phyloP scores from a whole-genome alignment of 2,113 vertebrate species.

The Aix galericulata region DNA sequence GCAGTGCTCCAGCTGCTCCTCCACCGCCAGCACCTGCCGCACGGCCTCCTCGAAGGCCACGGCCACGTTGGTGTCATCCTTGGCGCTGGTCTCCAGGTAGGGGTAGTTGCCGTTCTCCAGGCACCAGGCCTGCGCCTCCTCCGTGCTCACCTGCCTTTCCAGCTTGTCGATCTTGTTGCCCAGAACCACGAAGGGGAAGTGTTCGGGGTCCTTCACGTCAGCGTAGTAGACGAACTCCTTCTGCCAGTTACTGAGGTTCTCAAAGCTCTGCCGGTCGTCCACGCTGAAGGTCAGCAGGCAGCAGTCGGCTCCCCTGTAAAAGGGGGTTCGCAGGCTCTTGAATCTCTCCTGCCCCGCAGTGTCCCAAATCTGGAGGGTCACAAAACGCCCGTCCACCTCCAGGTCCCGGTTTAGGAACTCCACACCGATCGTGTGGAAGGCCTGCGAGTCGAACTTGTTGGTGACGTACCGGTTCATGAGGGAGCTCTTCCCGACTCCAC shows the following conservation, averaged over 20 bases:
- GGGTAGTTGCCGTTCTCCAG: slow-evolving; percentile 91
- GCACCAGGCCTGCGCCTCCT: slow-evolving; percentile 93
- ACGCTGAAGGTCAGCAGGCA: slow-evolving; percentile 97
- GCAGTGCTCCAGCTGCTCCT: slow-evolving; percentile 92
- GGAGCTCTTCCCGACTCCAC: slow-evolving; percentile 96
- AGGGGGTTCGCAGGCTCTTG: slow-evolving; percentile 94
- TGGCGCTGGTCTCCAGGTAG: slow-evolving; percentile 97
- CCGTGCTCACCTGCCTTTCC: slow-evolving; percentile 87
- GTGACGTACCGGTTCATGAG: slow-evolving; percentile 98
- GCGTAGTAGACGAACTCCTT: slow-evolving; percentile 97
- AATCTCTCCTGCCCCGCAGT: slow-evolving; percentile 97
- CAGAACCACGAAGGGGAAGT: slow-evolving; percentile 94
- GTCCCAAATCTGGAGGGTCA: slow-evolving; percentile 98
- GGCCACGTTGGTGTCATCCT: slow-evolving; percentile 95
- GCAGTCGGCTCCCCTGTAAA: slow-evolving; percentile 96
- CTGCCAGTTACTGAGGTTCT: slow-evolving; percentile 94
- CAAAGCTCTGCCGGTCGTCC: slow-evolving; percentile 94
- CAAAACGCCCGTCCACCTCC: slow-evolving; percentile 93
- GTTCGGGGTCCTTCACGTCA: slow-evolving; percentile 90
- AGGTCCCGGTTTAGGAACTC: slow-evolving; percentile 97
- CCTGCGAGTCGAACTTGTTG: slow-evolving; percentile 96
- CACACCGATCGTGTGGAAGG: slow-evolving; percentile 97
- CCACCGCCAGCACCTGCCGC: slow-evolving; percentile 88
- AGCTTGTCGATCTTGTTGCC: slow-evolving; percentile 95
- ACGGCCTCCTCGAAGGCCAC: slow-evolving; percentile 96